Evolutionary conservation across 35 echinoderm and acorn worm species (phyloP), one percentile per base, ranked within the genome.

Genomic region (Apostichopus parvimensis): DNA sequence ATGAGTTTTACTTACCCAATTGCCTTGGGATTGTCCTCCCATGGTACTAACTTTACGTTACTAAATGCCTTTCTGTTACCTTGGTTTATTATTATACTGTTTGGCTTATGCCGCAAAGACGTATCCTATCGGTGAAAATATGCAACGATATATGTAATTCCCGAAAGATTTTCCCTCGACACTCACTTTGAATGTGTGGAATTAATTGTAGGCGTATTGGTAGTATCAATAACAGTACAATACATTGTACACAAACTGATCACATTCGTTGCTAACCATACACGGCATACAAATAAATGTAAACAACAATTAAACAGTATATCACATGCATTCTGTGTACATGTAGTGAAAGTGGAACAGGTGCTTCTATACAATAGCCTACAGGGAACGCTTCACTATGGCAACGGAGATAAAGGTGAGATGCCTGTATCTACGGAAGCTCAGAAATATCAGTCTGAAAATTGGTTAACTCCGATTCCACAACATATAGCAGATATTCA

Each of bases 1-100:
- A 45, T 45, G 34, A 53, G 23, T 57, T 56, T 87, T n/a, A 90
- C 18, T 78, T 60, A 92, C 90, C 90, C 90, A 92, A 79, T 54
- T 92, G 52, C 90, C 90, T 68, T 92, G 90, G 14, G 90, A 81
- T 17, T 81, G 24, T 59, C 56, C 90, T 26, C 75, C 90, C 90
- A 92, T 92, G 14, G 6, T 77, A 45, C 6, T 8, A 18, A 8
- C 9, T 14, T 76, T 79, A 79, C 76, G 84, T 52, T 76, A 79
- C 54, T 91, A 34, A 53, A 80, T 45, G 78, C 45, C 18, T 54
- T 79, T 23, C 22, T 13, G 18, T 54, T 9, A 26, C 18, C 13
- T 78, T 23, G 22, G 12, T 53, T 91, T 79, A 52, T 53, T 78
- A 24, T 79, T 78, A 25, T 20, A 79, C 7, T 77, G 15, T 91